Base-by-base conservation (phyloP, 2,888 invertebrate species). In the Thymelicus lineola region DNA sequence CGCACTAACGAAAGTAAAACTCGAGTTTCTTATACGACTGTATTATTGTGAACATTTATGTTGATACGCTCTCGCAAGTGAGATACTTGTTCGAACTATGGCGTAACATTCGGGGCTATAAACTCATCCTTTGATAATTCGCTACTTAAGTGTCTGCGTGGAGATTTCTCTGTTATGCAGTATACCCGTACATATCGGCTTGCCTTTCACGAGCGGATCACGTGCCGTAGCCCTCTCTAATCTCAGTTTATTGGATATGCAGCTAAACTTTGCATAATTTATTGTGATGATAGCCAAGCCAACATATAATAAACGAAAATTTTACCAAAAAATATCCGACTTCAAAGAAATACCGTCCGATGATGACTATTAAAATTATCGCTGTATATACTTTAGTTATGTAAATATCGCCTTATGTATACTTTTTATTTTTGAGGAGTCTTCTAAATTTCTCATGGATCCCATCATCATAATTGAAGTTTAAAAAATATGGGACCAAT, bases 121-220 rank as follows among this genome's bases (percentile, higher is more conserved):
- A 35, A 53, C 20, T 58, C 46, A 66, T 66, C 58, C 68, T 69
- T 75, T 57, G 58, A 62, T 69, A 65, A 71, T 64, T 64, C n/a
- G 48, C 66, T 58, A 74, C 71, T 73, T 73, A 71, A 71, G 66
- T 20, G 71, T 74, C 68, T 67, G 64, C 53, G 72, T 75, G 70
- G 69, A 81, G 80, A 82, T 85, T 84, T 84, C 81, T 79, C 80
- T 77, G 72, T 79, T 83, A 82, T 80, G 79, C 78, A 79, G 53
- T 12, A 38, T 81, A 48, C 6, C 50, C 50, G 50, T 17, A 74
- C 77, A 81, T 78, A 76, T 74, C 76, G 42, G 17, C 28, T n/a
- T 28, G 63, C 80, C 85, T 86, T 86, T 86, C 85, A 81, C 86
- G 76, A 76, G 65, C 73, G 67, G 72, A 77, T 85, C 85, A 83